These are phyloP conservation scores for Botrylloides violaceus DNA, from an alignment of 23 tunicate genomes.

Conservation along the genomic window DNA sequence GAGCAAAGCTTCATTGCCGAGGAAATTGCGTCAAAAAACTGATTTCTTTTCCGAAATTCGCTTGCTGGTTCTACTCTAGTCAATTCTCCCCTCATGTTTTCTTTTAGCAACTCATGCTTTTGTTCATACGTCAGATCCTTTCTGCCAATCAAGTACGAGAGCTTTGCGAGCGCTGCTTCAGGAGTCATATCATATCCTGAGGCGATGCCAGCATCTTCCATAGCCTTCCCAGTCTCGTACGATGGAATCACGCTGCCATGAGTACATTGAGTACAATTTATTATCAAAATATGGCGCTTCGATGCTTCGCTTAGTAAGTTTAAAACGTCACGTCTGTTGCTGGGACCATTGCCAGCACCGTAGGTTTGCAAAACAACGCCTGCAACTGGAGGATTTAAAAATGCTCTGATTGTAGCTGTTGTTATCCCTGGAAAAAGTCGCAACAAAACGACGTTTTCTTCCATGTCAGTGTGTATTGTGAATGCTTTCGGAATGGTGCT, in stretches of 20 bases:
- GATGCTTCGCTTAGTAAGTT: constrained; percentile 2
- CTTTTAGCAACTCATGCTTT: background rate
- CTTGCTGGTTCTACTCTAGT: constrained; percentile 13
- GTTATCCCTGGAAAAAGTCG: constrained; percentile 38
- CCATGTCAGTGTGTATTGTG: constrained; percentile 26
- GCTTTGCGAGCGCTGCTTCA: constrained; percentile 41
- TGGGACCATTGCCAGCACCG: constrained; percentile 49
- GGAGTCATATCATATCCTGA: constrained; percentile 39
- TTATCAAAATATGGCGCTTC: constrained; percentile 16
- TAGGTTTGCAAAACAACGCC: constrained; percentile 49
- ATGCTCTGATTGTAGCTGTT: constrained; percentile 30
- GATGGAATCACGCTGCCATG: constrained; percentile 23
- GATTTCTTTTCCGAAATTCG: constrained; percentile 5
- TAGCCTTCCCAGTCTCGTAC: constrained; percentile 33
- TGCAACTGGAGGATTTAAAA: constrained; percentile 33
- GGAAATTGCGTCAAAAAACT: constrained; percentile 9
- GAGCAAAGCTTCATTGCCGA: constrained; percentile 23
- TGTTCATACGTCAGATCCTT: constrained; percentile 2
- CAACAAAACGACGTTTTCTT: constrained; percentile 28
- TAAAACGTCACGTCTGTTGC: constrained; percentile 28
- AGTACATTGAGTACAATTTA: constrained; percentile 20
- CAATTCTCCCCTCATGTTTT: constrained; percentile 33
- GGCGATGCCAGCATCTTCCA: constrained; percentile 25
- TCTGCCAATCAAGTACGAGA: constrained; percentile 23
- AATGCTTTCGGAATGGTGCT: constrained; percentile 27